Conservation (phyloP, 2,888 invertebrate genomes). For the Polyploca ridens region DNA sequence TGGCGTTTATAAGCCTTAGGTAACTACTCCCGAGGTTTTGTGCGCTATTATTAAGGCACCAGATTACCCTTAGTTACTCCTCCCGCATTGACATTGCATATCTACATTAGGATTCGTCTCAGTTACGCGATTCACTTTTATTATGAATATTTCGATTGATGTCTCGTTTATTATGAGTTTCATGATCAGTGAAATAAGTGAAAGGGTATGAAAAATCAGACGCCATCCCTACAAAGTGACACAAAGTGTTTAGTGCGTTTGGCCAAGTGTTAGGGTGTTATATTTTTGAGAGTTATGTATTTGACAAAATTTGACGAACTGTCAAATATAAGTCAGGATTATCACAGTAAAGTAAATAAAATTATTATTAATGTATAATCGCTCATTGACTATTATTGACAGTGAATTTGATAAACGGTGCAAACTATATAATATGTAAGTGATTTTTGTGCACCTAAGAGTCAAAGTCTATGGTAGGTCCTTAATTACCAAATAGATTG, state of each 20-base stretch:
- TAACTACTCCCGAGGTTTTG: neutral
- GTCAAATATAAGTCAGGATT: constrained; percentile 37
- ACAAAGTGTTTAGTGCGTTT: constrained; percentile 18
- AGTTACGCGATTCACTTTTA: neutral
- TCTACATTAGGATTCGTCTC: neutral
- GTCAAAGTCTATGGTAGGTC: constrained; percentile 16
- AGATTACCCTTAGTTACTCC: neutral
- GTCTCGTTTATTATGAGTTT: too few species aligned
- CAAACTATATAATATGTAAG: neutral
- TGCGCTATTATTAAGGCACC: neutral
- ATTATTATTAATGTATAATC: neutral
- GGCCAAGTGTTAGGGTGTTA: constrained; percentile 36
- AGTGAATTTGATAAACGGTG: too few species aligned
- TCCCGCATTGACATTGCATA: neutral
- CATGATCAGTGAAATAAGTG: neutral
- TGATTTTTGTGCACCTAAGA: constrained; percentile 6
- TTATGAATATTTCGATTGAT: neutral
- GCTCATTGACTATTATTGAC: neutral
- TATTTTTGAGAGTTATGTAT: constrained; percentile 31
- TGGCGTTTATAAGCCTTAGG: too few species aligned
- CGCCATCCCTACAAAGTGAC: constrained; percentile 16
- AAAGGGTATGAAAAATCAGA: constrained; percentile 15
- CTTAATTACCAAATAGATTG: constrained; percentile 24
- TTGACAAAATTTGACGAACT: constrained; percentile 27
- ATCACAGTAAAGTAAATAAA: constrained; percentile 32